phyloP scores from a whole-genome alignment of 2,797 vertebrate species.

The Anomalospiza imberbis region DNA sequence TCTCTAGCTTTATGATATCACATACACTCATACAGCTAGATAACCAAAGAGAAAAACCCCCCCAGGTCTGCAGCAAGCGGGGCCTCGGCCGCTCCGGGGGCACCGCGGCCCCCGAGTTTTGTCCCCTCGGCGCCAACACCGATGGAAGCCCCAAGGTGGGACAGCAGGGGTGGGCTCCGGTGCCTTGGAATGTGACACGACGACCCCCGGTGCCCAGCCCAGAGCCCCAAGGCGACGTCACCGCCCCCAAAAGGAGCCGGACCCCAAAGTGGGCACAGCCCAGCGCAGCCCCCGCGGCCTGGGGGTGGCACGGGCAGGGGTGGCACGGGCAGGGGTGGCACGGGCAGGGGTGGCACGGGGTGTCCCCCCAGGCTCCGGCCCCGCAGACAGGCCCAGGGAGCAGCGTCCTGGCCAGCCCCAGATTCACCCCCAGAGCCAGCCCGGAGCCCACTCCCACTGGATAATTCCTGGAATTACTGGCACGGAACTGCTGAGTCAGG shows the following conservation, averaged over 20 bases:
- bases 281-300: accelerated
- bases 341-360: neutral
- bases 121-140: no score
- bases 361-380: neutral
- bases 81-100: neutral
- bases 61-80: constrained; percentile 64
- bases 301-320: neutral
- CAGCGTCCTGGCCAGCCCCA: neutral
- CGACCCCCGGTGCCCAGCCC: accelerated
- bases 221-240: accelerated
- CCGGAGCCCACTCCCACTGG: neutral
- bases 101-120: accelerated
- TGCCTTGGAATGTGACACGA: accelerated
- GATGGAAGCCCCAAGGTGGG: neutral
- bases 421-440: neutral
- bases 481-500: constrained; percentile 44
- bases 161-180: neutral
- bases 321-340: neutral
- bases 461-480: neutral
- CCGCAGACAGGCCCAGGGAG: accelerated
- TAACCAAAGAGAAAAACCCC: constrained; percentile 85
- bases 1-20: constrained; percentile 99
- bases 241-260: accelerated
- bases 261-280: neutral
- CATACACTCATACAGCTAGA: constrained; percentile 87